Base-by-base conservation (phyloP, 2,797 vertebrate genomes). In the Eupleurogrammus muticus region DNA sequence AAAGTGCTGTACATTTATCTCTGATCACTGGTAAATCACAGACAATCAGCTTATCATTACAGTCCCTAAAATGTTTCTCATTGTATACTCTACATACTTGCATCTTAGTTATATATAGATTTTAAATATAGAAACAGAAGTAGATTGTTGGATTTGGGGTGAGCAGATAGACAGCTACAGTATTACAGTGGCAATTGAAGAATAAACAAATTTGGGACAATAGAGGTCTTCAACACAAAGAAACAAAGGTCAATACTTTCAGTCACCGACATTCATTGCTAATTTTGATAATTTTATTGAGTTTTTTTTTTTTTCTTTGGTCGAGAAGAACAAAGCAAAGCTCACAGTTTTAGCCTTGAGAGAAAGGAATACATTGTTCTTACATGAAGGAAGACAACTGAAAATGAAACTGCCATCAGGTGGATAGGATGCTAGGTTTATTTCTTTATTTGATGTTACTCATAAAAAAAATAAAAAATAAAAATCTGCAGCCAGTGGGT, bases 21-120 rank as follows among this genome's bases (percentile, higher is more conserved):
- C 44, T 55, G 21, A 46, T 60, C 54, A 51, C 11, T 13, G 24
- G 40, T 62, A 50, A 35, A 12, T 11, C 20, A 9, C 47, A 63
- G 34, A 38, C n/a, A 13, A 3, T 49, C 50, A 55, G 5, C 28
- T 12, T 7, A 19, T 24, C 10, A 24, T 36, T 38, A 8, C 12
- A 38, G 51, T 55, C 3, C 36, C 28, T n/a, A 28, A 6, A 3
- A 28, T 28, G 6, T 28, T 28, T 6, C 28, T 28, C 3, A 6
- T 28, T 6, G 3, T 28, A 28, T 28, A 14, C 11, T 12, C 36
- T 28, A 1, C 5, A 61, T 28, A 5, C 3, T 12, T 1, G 64
- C 42, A 14, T 35, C 23, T 48, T 11, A 35, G 5, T 51, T 59
- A 28, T 5, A 23, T 35, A 23, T 14, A 38, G 13, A 36, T 36